Base-by-base conservation (phyloP, 92 coral and sea anemone species). In the Nematostella vectensis region DNA sequence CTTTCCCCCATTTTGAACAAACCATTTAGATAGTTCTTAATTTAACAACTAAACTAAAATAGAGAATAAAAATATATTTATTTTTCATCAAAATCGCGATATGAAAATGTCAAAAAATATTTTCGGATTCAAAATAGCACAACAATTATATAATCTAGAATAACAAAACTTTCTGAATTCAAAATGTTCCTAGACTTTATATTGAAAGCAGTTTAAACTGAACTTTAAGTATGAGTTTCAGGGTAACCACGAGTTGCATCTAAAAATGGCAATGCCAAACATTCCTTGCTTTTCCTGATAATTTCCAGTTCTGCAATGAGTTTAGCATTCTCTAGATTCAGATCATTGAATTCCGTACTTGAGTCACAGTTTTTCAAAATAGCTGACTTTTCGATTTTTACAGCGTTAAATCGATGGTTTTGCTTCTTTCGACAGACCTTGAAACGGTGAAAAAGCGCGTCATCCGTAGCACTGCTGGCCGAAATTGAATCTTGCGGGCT, bases 301-400 rank as follows among this genome's bases (percentile, higher is more conserved):
- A 45, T 51, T 48, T 67, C 72, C 25, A 79, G 55, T 13, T 79
- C 80, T 54, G 66, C 81, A 24, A 67, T 58, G 24, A 79, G 48
- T 6, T 69, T 79, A 11, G 81, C 79, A 56, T 79, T 79, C 64
- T 79, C 76, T 47, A 55, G 28, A 27, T 64, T 72, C 48, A 79
- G 49, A 55, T 67, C 76, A 27, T 69, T 66, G 2, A 75, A 54
- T 50, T 79, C 81, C 15, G 6, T 33, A 15, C 40, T 15, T n/a
- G n/a, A n/a, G 40, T 33, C 40, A 15, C 6, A 6, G 40, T 33
- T 33, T 15, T 36, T 36, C 8, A 8, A 8, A 15, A 15, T 36
- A 8, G 8, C 15, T 36, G 8, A 8, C 42, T 36, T 8, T 45
- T 19, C 18, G 4, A 11, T 4, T 17, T 45, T 45, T 15, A 8